Conservation (phyloP, 2,797 vertebrate species). For the Periophthalmus magnuspinnatus region DNA sequence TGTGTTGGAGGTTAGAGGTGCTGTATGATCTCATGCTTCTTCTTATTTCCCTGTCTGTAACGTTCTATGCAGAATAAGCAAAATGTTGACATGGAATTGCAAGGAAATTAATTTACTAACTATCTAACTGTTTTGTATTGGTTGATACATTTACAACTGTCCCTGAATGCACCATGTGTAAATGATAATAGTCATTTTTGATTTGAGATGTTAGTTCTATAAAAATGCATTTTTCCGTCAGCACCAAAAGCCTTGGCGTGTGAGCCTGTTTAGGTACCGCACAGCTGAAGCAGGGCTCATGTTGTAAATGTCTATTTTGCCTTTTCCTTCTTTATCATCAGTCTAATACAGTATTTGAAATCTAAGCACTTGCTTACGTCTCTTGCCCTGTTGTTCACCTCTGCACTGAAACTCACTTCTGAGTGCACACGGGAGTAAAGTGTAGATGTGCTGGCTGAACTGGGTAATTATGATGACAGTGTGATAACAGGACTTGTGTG, state of each 20-base stretch:
- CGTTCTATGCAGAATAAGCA: not conserved
- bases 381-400: not conserved
- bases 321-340: not conserved
- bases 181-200: not conserved
- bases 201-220: not conserved
- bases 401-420: slow-evolving; percentile 8
- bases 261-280: not conserved
- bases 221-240: not conserved
- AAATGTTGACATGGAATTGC: no score
- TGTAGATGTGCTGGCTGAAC: slow-evolving; percentile 29
- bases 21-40: slow-evolving; percentile 47
- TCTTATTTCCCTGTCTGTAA: slow-evolving; percentile 33
- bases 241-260: not conserved
- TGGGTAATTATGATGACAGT: slow-evolving; percentile 27
- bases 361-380: not conserved
- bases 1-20: slow-evolving; percentile 25
- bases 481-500: slow-evolving; percentile 27
- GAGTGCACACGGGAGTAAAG: slow-evolving; percentile 49
- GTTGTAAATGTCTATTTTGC: not conserved
- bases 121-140: no score
- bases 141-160: not conserved
- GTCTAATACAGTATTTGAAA: not conserved
- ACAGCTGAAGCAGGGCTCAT: not conserved
- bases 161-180: not conserved
- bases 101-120: no score